Evolutionary conservation across 2,888 invertebrate species (phyloP), one percentile per base, ranked within the genome.

Genomic region (Apodemia arnacis): DNA sequence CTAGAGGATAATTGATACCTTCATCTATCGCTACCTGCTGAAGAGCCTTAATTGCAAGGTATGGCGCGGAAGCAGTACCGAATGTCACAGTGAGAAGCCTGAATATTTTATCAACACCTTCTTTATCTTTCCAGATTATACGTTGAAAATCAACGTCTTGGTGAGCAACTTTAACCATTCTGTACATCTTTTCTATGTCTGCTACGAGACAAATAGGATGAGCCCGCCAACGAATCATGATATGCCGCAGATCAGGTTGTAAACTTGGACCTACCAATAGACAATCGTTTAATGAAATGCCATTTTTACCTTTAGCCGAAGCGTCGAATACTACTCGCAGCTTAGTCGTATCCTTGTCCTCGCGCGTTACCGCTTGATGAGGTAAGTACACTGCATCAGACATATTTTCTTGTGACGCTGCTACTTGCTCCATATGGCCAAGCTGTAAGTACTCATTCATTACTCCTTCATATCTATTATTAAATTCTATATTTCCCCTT

Each of bases 141-240:
- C 91, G 34, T 38, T 90, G 90, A 69, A 73, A 88, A 34, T 84
- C 74, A 18, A 76, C 72, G 15, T 90, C 77, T 24, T 85, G 76
- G 13, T 81, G 49, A 44, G 44, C 13, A 7, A 87, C 78, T 1
- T 24, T 41, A 31, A 91, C 77, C 38, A 83, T 82, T 13, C 88
- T 38, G 49, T 91, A 91, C 88, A 91, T 91, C 69, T 87, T 82
- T n/a, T 82, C 63, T 21, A 88, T 66, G 59, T 89, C 91, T 11
- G 88, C 85, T 7, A 81, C 44, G 4, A 91, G 41, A 34, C 73
- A 63, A n/a, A 87, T 84, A 10, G 70, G 78, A 72, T 86, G 81
- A 1, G 10, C 5, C 21, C 90, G 69, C 80, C 84, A 88, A 8
- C 87, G 21, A 49, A 89, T 79, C n/a, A 89, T 27, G 10, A 89